Evolutionary conservation across 2,113 vertebrate genomes (phyloP).

Genomic region (Oxygymnocypris stewartii): DNA sequence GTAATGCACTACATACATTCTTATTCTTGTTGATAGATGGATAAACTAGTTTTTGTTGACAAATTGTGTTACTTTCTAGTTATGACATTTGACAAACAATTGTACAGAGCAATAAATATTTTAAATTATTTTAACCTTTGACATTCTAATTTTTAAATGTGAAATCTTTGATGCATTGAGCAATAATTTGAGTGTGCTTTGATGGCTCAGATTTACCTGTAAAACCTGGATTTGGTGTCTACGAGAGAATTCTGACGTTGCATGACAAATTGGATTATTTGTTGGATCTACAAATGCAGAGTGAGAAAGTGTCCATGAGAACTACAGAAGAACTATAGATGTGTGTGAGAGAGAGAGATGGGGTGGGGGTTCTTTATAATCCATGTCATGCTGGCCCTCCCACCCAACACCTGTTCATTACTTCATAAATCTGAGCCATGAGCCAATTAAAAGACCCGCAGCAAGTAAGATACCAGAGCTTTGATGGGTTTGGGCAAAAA

Average conservation of each 20-base stretch:
- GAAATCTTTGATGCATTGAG: not conserved
- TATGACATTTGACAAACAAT: too few species aligned
- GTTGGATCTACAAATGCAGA: slow-evolving; percentile 41
- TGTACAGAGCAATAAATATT: not conserved
- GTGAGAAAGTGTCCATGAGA: slow-evolving; percentile 46
- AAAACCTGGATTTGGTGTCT: slow-evolving; percentile 9
- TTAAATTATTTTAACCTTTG: not conserved
- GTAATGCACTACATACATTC: not conserved
- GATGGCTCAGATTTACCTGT: not conserved
- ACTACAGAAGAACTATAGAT: slow-evolving; percentile 27
- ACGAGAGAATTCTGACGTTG: slow-evolving; percentile 44
- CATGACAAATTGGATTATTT: slow-evolving; percentile 49
- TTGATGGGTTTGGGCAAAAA: slow-evolving; percentile 34
- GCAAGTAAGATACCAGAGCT: slow-evolving; percentile 43
- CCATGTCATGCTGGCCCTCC: slow-evolving; percentile 52
- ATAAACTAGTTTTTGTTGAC: not conserved
- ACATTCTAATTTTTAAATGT: not conserved
- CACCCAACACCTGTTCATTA: slow-evolving; percentile 63
- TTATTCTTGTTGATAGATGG: not conserved
- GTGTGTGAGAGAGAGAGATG: slow-evolving; percentile 12
- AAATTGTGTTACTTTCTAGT: too few species aligned
- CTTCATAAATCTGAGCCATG: slow-evolving; percentile 57
- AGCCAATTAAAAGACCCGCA: slow-evolving; percentile 49
- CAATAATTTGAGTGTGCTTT: slow-evolving; percentile 22
- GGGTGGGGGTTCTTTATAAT: slow-evolving; percentile 45